A percentile compares a stretch with the other conserved stretches of the same genome.
Evolutionary conservation across 2,797 vertebrate species (phyloP).

Genomic region (Syndactyla subalaris): DNA sequence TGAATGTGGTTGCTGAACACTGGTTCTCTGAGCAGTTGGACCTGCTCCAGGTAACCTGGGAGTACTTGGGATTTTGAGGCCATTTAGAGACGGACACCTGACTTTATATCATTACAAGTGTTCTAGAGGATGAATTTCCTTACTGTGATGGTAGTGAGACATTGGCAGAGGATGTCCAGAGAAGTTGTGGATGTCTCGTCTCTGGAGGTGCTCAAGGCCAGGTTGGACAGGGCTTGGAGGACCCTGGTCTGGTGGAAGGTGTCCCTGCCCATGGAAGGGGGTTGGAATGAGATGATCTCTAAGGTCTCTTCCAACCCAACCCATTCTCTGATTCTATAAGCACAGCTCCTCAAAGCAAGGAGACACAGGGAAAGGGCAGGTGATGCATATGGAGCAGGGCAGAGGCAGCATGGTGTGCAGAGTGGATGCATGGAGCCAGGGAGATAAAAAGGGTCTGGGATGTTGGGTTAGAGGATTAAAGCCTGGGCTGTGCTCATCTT

Average conservation of each 20-base stretch:
- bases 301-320: background rate
- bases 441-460: background rate
- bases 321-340: background rate
- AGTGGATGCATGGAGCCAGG: background rate
- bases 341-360: background rate
- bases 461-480: background rate
- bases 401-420: background rate
- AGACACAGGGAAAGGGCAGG: accelerated
- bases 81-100: background rate
- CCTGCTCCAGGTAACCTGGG: background rate
- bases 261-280: background rate
- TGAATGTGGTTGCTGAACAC: background rate
- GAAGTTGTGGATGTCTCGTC: background rate
- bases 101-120: background rate
- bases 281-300: background rate
- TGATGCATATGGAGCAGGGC: accelerated
- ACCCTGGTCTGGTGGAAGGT: accelerated
- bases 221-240: background rate
- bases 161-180: background rate
- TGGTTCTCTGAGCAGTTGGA: accelerated
- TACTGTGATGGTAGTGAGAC: background rate
- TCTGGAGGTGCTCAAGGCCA: too few relatives aligned
- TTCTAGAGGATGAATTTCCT: background rate
- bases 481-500: background rate
- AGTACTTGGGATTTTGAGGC: background rate